Conservation (phyloP, 2,113 vertebrate genomes). For the Oncorhynchus gorbuscha region DNA sequence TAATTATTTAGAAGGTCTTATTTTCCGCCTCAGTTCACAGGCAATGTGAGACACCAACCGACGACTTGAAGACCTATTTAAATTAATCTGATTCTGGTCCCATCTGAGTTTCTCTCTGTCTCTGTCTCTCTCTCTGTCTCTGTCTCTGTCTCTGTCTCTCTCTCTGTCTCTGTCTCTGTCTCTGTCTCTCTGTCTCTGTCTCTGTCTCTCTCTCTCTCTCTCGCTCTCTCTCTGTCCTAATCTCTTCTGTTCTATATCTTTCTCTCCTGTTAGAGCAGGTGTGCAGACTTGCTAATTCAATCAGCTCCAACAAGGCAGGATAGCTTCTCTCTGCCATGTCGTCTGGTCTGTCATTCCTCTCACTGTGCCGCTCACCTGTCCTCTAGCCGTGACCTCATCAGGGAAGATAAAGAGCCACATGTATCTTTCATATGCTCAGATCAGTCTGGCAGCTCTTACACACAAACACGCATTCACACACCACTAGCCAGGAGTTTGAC, state of each 20-base stretch:
- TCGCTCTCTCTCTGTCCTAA: neutral
- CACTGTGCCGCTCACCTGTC: conserved; percentile 50
- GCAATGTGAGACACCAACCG: conserved; percentile 65
- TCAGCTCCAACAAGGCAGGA: conserved; percentile 39
- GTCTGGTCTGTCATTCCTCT: conserved; percentile 31
- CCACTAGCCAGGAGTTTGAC: neutral
- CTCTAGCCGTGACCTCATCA: conserved; percentile 22
- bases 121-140: neutral
- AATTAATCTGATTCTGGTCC: conserved; percentile 70
- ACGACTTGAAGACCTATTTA: conserved; percentile 70
- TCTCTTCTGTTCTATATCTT: neutral
- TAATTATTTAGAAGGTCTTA: conserved; percentile 73
- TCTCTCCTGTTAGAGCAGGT: conserved; percentile 34
- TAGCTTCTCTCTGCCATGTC: conserved; percentile 45
- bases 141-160: neutral
- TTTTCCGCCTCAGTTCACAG: conserved; percentile 69
- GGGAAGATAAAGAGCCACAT: conserved; percentile 35
- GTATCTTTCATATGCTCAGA: conserved; percentile 17
- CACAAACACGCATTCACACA: neutral
- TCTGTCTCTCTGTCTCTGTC: neutral
- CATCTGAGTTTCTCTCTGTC: conserved; percentile 54
- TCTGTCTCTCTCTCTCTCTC: neutral
- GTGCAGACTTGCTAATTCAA: conserved; percentile 53
- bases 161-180: neutral
- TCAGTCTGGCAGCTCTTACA: neutral